Conservation (phyloP, 2,888 invertebrate genomes). For the Peribatodes rhomboidaria region DNA sequence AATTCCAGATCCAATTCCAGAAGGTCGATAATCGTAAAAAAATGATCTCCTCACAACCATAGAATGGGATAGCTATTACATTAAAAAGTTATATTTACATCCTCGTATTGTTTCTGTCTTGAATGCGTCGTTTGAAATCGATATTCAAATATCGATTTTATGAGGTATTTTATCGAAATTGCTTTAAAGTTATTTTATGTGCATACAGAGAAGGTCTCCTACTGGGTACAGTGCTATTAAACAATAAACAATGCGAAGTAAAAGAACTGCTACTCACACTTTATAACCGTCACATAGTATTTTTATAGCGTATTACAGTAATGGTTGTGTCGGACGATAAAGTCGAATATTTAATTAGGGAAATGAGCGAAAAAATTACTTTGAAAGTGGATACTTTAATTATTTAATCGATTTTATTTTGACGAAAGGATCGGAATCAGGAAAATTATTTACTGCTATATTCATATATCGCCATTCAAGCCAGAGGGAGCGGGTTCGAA, state of each 20-base stretch:
- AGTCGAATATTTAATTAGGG: conserved; percentile 6
- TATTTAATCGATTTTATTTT: too few relatives aligned
- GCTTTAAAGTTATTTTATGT: conserved; percentile 45
- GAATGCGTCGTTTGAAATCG: conserved; percentile 56
- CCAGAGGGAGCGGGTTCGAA: too few relatives aligned
- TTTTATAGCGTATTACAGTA: conserved; percentile 29
- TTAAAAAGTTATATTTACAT: conserved; percentile 65
- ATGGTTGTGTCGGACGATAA: conserved; percentile 17
- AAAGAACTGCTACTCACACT: conserved; percentile 21
- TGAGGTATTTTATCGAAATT: conserved; percentile 54
- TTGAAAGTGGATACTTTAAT: too few relatives aligned
- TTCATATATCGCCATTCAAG: too few relatives aligned
- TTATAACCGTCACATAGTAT: conserved; percentile 18
- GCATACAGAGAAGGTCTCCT: conserved; percentile 41
- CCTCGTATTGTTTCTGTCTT: conserved; percentile 67
- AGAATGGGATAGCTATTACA: conserved; percentile 67
- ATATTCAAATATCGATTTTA: conserved; percentile 60
- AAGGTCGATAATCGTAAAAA: conserved; percentile 68
- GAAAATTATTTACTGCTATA: too few relatives aligned
- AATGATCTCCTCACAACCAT: conserved; percentile 69
- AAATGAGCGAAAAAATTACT: not conserved
- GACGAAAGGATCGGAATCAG: too few relatives aligned
- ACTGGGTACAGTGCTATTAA: conserved; percentile 35
- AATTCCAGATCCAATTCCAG: too few relatives aligned
- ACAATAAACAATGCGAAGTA: conserved; percentile 30